Evolutionary conservation across 2,113 vertebrate species (phyloP).

Genomic region (Pandion haliaetus): DNA sequence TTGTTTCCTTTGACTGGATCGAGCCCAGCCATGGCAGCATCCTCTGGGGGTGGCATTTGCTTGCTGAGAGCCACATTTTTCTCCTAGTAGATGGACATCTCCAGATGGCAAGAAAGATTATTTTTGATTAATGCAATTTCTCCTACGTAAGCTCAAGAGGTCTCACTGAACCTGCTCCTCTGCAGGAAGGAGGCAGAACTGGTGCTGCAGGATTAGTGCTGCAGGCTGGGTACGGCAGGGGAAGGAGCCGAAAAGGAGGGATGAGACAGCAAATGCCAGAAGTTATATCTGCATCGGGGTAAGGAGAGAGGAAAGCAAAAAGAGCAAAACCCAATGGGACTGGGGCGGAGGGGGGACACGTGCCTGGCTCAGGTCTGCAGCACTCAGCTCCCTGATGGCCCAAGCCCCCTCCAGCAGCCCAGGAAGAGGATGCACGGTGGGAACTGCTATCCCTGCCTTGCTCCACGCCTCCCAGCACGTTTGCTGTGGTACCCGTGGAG

Average conservation of each 20-base stretch:
- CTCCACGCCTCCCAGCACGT: not conserved
- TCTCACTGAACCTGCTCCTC: not conserved
- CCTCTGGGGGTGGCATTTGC: not conserved
- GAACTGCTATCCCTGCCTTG: not conserved
- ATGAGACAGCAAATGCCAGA: not conserved
- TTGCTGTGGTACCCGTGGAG: accelerated
- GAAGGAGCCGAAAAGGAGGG: not conserved
- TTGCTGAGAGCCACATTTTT: accelerated
- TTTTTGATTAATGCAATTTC: not conserved
- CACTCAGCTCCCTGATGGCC: not conserved
- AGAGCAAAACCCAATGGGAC: accelerated
- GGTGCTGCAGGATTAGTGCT: not conserved
- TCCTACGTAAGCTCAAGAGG: not conserved
- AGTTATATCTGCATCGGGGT: not conserved
- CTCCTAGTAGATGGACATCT: not conserved
- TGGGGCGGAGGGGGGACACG: accelerated
- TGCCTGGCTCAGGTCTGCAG: not conserved
- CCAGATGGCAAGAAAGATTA: not conserved
- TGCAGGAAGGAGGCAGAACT: not conserved
- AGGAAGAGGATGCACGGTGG: not conserved
- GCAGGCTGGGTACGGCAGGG: not conserved
- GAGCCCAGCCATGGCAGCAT: not conserved
- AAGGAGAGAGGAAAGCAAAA: not conserved
- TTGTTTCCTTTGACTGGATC: accelerated
- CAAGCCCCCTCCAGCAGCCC: no score